Base-by-base conservation (phyloP, 1,140 invertebrate genomes). In the Heliconius hewitsoni region DNA sequence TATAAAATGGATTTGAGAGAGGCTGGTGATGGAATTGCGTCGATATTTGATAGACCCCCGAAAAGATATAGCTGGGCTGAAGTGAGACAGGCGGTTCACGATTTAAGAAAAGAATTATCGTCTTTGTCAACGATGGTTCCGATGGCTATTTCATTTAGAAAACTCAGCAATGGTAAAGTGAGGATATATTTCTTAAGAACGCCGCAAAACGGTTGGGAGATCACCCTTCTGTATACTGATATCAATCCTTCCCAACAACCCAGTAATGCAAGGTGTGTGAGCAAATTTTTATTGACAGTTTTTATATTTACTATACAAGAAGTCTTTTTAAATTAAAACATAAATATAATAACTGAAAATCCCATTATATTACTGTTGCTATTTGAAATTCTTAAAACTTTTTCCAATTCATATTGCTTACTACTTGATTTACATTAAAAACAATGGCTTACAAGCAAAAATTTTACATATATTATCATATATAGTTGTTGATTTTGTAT, bases 111-210 rank as follows among this genome's bases (percentile, higher is more conserved):
- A 80, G 96, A 97, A 85, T 88, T 98, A 37, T 97, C 97, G 1
- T 96, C 96, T 71, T 94, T 98, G 74, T 97, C 97, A 0, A 96
- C 96, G 1, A 96, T 97, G 93, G 96, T 98, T 27, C 98, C 98
- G 16, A 97, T 96, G 80, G 96, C 96, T 46, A 96, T 98, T 84
- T 96, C 97, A 23, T 98, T 99, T 94, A 95, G 98, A 71, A 96
- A 95, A 76, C 93, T 98, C 39, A 95, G 96, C 39, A 97, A 97
- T 94, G 97, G 97, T 73, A 96, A 96, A 78, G 97, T 95, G 57
- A 96, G 98, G 87, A 97, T 99, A 85, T 99, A 99, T 94, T 99
- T 99, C 92, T 95, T 99, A 23, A 97, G 98, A 81, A 97, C 97
- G 18, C 97, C 97, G 0, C 96, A 96, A 18, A 98, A 97, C 86